These are phyloP conservation scores for Acronicta alni DNA, from an alignment of 2,888 invertebrate species.

Conservation along the genomic window DNA sequence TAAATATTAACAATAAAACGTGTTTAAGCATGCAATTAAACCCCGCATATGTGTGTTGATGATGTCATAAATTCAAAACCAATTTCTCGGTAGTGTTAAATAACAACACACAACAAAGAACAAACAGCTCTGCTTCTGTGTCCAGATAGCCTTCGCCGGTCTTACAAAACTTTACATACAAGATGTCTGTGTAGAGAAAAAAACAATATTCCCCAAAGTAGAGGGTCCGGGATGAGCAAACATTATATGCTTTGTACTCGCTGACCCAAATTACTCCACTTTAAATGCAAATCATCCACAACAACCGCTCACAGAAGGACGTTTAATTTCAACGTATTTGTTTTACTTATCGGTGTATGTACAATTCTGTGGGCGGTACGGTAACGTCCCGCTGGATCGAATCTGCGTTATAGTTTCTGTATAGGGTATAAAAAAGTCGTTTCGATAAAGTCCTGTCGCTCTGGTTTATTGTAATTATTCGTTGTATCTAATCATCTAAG, in stretches of 20 bases:
- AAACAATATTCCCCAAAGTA: conserved; percentile 45
- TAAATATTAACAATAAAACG: too few relatives aligned
- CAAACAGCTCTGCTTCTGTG: conserved; percentile 15
- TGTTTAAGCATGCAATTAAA: too few relatives aligned
- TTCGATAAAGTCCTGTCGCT: too few relatives aligned
- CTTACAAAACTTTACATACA: conserved; percentile 8
- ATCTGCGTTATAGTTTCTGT: background rate
- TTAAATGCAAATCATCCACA: conserved; percentile 82
- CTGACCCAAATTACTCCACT: conserved; percentile 80
- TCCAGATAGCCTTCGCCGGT: conserved; percentile 2
- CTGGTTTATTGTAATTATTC: too few relatives aligned
- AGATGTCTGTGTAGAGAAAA: conserved; percentile 20
- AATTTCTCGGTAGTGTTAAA: conserved; percentile 19
- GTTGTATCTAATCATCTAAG: too few relatives aligned
- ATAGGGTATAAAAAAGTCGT: too few relatives aligned
- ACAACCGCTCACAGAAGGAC: conserved; percentile 17
- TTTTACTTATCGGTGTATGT: conserved; percentile 26
- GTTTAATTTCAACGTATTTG: conserved; percentile 42
- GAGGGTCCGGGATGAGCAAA: conserved; percentile 58
- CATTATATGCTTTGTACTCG: conserved; percentile 63
- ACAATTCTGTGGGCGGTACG: conserved; percentile 2
- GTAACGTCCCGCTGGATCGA: conserved; percentile 8
- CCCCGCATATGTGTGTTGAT: too few relatives aligned
- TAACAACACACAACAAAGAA: conserved; percentile 17
- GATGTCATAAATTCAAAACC: conserved; percentile 28